Conservation (phyloP, 2,113 vertebrate genomes). For the Ophthalmolycus amberensis region DNA sequence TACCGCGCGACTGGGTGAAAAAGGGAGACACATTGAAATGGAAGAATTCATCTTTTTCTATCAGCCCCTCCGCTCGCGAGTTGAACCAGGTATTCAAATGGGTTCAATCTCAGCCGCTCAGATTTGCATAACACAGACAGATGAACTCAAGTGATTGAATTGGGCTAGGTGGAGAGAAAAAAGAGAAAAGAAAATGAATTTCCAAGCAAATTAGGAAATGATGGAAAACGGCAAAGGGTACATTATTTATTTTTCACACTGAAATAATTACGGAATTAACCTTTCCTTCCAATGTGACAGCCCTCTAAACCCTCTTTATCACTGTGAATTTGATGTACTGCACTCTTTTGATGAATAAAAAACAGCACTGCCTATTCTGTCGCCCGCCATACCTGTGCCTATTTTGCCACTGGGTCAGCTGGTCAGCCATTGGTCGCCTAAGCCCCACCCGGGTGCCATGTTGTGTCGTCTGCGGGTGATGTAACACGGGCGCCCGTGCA, state of each 20-base stretch:
- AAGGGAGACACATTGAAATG: slow-evolving; percentile 78
- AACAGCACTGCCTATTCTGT: slow-evolving; percentile 37
- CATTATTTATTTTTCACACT: slow-evolving; percentile 79
- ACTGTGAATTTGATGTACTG: slow-evolving; percentile 62
- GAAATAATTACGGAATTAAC: slow-evolving; percentile 80
- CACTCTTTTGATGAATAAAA: slow-evolving; percentile 57
- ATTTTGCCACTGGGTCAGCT: slow-evolving; percentile 36
- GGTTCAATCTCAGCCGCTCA: slow-evolving; percentile 79
- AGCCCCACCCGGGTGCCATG: slow-evolving; percentile 26
- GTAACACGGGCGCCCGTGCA: slow-evolving; percentile 70
- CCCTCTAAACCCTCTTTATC: slow-evolving; percentile 70
- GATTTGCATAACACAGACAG: slow-evolving; percentile 83
- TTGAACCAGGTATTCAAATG: slow-evolving; percentile 80
- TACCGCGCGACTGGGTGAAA: slow-evolving; percentile 72
- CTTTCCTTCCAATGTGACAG: slow-evolving; percentile 60
- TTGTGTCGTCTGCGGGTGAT: slow-evolving; percentile 72
- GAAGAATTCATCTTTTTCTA: slow-evolving; percentile 79
- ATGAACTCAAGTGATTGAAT: slow-evolving; percentile 84
- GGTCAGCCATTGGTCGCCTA: slow-evolving; percentile 3
- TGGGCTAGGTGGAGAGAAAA: slow-evolving; percentile 70
- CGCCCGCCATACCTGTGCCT: background rate
- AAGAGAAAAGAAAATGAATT: slow-evolving; percentile 74
- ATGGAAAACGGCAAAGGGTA: slow-evolving; percentile 70
- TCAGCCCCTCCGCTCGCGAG: slow-evolving; percentile 70
- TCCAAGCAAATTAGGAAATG: slow-evolving; percentile 77